phyloP scores from a whole-genome alignment of 2,113 vertebrate species.

The Chinchilla lanigera region DNA sequence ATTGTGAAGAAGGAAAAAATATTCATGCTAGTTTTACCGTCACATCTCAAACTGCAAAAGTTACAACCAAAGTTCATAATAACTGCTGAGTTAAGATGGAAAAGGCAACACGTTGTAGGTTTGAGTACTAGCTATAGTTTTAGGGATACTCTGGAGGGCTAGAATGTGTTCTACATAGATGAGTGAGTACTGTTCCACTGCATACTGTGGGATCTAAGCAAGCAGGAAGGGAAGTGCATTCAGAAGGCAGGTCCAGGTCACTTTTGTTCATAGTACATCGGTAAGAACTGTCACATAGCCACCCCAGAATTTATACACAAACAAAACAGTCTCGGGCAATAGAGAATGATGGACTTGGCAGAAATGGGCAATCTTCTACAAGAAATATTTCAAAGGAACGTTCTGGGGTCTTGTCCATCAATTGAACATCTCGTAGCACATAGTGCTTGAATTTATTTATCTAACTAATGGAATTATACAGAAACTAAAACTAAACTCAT shows the following conservation, averaged over 20 bases:
- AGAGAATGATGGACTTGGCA: background rate
- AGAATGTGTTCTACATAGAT: background rate
- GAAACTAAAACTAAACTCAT: background rate
- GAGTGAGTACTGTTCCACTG: background rate
- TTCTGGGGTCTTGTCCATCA: background rate
- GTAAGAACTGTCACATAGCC: background rate
- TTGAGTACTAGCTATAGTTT: background rate
- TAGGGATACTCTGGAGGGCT: background rate
- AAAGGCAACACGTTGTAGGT: background rate
- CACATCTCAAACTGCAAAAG: background rate
- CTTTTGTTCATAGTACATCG: background rate
- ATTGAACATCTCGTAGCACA: background rate
- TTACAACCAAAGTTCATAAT: background rate
- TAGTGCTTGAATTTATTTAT: background rate
- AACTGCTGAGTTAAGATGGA: background rate
- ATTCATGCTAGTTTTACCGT: background rate
- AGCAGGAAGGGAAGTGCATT: background rate
- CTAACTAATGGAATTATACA: background rate
- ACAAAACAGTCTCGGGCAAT: background rate
- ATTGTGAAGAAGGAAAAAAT: background rate
- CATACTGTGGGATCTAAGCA: background rate
- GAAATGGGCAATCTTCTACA: background rate
- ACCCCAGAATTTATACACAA: background rate
- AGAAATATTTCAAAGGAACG: conserved; percentile 34
- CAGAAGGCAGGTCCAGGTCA: background rate